Evolutionary conservation across 1,140 invertebrate genomes (phyloP).

Genomic region (Anoplolepis gracilipes): DNA sequence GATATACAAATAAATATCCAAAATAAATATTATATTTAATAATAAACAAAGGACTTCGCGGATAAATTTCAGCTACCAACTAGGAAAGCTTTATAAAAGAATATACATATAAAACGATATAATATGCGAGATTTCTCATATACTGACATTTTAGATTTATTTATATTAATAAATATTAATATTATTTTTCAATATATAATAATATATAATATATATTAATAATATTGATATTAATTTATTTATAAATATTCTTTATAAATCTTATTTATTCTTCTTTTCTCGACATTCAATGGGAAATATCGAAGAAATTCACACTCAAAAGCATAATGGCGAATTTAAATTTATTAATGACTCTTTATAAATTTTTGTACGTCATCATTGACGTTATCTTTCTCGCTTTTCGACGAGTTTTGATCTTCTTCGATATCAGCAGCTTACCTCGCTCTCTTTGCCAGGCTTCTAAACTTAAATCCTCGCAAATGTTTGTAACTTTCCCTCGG

Average conservation of each 20-base stretch:
- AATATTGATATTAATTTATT: too few species aligned
- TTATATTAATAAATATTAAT: too few species aligned
- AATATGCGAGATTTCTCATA: too few species aligned
- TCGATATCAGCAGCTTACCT: constrained; percentile 31
- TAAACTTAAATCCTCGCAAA: constrained; percentile 29
- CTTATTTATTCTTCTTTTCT: too few species aligned
- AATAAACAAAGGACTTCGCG: neutral
- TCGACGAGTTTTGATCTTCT: constrained; percentile 22
- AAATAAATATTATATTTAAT: neutral
- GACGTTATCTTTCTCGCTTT: constrained; percentile 1
- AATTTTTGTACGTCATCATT: neutral
- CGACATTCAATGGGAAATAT: neutral
- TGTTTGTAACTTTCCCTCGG: constrained; percentile 31
- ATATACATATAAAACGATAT: too few species aligned
- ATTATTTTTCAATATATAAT: too few species aligned
- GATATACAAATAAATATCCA: neutral
- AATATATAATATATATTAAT: too few species aligned
- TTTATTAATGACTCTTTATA: constrained; percentile 11
- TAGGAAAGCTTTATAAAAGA: too few species aligned
- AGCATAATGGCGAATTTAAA: constrained; percentile 1
- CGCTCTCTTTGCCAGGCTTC: neutral
- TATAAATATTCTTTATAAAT: too few species aligned
- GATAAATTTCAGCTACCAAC: neutral
- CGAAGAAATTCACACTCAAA: too few species aligned
- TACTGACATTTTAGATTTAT: too few species aligned